Evolutionary conservation across 2,113 vertebrate genomes (phyloP), one percentile per base, ranked within the genome.

Genomic region (Rhinogobius similis): DNA sequence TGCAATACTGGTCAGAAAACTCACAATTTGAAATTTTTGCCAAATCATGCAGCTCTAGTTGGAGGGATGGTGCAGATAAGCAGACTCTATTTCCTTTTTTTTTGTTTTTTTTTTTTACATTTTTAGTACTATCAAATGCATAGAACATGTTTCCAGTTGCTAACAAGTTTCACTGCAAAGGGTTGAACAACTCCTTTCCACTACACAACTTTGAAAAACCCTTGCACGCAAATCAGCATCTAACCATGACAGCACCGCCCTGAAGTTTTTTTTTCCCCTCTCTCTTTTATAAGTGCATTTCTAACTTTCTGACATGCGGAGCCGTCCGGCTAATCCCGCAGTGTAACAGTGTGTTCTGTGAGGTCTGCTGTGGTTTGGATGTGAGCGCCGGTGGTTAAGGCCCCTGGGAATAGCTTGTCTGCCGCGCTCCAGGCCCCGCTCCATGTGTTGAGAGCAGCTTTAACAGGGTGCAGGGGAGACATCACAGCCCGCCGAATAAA

Each of bases 381-480:
- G 53, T 50, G 36, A 83, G 80, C 58, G 46, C 76, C 76, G 69
- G 82, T 76, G 75, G 82, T 85, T 75, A 29, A 10, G 66, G 84
- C 32, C 84, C 86, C 84, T 2, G 36, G 88, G 82, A 88, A 76
- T 62, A 77, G 72, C 74, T 83, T 50, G 80, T 83, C 82, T 82
- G 71, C 82, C 65, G 7, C 50, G 77, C 78, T 86, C 9, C 36
- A 77, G 26, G 81, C 82, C 68, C 69, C 72, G 83, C 72, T 85
- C 78, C 88, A 84, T 88, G 81, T 89, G 81, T 81, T 81, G 77
- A 79, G 85, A 86, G 76, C 71, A 59, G 78, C 85, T 89, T 90
- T 89, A 92, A 88, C 83, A 84, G 77, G 82, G 81, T 86, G 81
- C 73, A 80, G 72, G 79, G 85, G 81, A 88, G 87, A 79, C 83